Evolutionary conservation across 2,113 vertebrate genomes (phyloP), one percentile per base, ranked within the genome.

Genomic region (Dipodomys ordii): DNA sequence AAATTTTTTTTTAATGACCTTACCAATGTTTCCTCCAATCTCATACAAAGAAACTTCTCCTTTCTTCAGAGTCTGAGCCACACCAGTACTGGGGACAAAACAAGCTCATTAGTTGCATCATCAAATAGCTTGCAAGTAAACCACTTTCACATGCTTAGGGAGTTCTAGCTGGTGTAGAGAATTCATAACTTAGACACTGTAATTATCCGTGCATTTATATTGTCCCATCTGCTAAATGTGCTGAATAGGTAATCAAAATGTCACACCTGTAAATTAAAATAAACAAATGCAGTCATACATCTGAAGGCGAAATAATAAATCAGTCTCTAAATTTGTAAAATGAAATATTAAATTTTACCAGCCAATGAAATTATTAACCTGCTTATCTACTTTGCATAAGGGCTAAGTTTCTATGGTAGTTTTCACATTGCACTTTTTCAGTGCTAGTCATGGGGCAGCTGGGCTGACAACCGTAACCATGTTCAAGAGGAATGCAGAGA

Each of bases 1-100:
- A 84, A 57, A 57, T 13, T 53, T 39, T 11, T 53, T 53, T 53
- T 57, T 57, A 57, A 39, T 13, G 4, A 68, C 98, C 99, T 99
- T 98, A 99, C 99, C 99, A 94, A 99, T 99, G 98, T 99, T 99
- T 97, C 99, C 99, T 97, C 99, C 99, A 46, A 99, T 99, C 98
- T 99, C 99, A 98, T 99, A 99, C 69, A 99, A 98, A 97, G 98
- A 99, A 96, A 99, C 96, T 25, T 99, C 99, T 89, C 99, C 99
- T 97, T 97, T 98, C 97, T 98, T 99, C 83, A 99, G 96, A 7
- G 95, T 92, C 95, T 97, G 98, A 79, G 97, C 88, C 97, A 98
- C 90, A 35, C 97, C 98, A 96, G 99, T 99, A 97, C 57, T 30
- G 93, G 94, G 72, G 96, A 97, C 57, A 97, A 97, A 98, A 96